Evolutionary conservation across 2,797 vertebrate species (phyloP).

Genomic region (Micromesistius poutassou): DNA sequence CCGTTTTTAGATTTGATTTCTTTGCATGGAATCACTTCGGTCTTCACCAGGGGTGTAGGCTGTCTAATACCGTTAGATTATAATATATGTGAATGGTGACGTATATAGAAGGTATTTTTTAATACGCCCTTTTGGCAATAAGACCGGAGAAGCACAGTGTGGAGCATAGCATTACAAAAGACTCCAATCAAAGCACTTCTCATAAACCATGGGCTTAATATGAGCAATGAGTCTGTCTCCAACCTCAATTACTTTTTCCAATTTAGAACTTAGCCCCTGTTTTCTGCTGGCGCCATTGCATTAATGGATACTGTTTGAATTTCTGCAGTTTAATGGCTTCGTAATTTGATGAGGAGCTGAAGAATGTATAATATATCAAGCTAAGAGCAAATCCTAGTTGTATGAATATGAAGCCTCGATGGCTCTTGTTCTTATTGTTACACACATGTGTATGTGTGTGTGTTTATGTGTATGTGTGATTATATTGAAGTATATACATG

Average conservation of each 20-base stretch:
- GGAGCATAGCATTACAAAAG: not conserved
- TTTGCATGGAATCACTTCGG: not conserved
- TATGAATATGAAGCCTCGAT: not conserved
- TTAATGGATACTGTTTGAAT: not conserved
- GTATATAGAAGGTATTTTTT: not conserved
- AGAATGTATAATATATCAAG: slow-evolving; percentile 2
- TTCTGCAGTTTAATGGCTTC: slow-evolving; percentile 20
- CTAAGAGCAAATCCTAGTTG: slow-evolving; percentile 5
- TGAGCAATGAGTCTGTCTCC: slow-evolving; percentile 5
- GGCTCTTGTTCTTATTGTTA: not conserved
- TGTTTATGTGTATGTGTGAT: not conserved
- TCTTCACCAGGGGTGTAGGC: not conserved
- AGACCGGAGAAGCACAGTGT: not conserved
- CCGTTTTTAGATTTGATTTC: not conserved
- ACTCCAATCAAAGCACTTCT: slow-evolving; percentile 7
- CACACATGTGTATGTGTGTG: not conserved
- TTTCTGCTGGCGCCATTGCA: not conserved
- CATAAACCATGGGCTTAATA: slow-evolving; percentile 14
- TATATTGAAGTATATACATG: not conserved
- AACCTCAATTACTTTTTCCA: not conserved
- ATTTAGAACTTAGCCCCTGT: not conserved
- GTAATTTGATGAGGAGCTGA: slow-evolving; percentile 6
- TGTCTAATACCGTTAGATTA: not conserved
- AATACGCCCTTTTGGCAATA: not conserved
- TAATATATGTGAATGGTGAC: not conserved